Percentiles rank a stretch among this genome's conserved stretches.
Evolutionary conservation across 2,113 vertebrate genomes (phyloP).

Genomic region (Andinoacara biseriatus): DNA sequence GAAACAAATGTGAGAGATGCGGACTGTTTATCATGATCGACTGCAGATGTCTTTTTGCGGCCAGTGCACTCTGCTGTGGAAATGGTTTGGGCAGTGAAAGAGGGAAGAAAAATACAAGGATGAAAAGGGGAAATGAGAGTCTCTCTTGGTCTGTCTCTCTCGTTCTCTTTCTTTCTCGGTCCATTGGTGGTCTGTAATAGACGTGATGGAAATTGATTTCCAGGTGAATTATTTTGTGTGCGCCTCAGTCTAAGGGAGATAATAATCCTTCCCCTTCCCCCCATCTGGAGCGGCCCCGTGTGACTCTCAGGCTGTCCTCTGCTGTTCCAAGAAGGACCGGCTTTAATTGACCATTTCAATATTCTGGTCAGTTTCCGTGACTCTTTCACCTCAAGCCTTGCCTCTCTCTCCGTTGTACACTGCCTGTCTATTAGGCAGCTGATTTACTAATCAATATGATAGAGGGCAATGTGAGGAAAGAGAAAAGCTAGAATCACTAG

Average conservation of each 20-base stretch:
- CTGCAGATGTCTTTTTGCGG: slow-evolving; percentile 71
- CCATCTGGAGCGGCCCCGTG: slow-evolving; percentile 11
- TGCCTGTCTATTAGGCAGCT: slow-evolving; percentile 63
- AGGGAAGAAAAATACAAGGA: slow-evolving; percentile 51
- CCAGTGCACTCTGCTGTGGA: slow-evolving; percentile 62
- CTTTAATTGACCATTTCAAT: slow-evolving; percentile 74
- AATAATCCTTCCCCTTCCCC: slow-evolving; percentile 23
- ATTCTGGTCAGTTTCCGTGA: slow-evolving; percentile 47
- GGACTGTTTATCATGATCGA: slow-evolving; percentile 73
- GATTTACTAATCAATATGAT: slow-evolving; percentile 65
- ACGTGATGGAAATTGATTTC: slow-evolving; percentile 80
- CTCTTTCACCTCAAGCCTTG: slow-evolving; percentile 48
- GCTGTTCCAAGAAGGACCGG: slow-evolving; percentile 38
- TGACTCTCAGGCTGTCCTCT: slow-evolving; percentile 35
- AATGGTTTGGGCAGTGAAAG: slow-evolving; percentile 58
- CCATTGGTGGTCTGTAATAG: slow-evolving; percentile 67
- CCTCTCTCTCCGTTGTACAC: slow-evolving; percentile 25
- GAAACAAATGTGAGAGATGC: slow-evolving; percentile 61
- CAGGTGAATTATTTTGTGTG: slow-evolving; percentile 74
- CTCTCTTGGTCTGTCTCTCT: slow-evolving; percentile 50
- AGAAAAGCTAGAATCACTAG: slow-evolving; percentile 25
- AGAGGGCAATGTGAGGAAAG: slow-evolving; percentile 51
- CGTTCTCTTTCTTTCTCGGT: slow-evolving; percentile 43
- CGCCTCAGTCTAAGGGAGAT: slow-evolving; percentile 47
- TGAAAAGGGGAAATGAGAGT: slow-evolving; percentile 60